Evolutionary conservation across 2,888 invertebrate species (phyloP).

Genomic region (Zele albiditarsus): DNA sequence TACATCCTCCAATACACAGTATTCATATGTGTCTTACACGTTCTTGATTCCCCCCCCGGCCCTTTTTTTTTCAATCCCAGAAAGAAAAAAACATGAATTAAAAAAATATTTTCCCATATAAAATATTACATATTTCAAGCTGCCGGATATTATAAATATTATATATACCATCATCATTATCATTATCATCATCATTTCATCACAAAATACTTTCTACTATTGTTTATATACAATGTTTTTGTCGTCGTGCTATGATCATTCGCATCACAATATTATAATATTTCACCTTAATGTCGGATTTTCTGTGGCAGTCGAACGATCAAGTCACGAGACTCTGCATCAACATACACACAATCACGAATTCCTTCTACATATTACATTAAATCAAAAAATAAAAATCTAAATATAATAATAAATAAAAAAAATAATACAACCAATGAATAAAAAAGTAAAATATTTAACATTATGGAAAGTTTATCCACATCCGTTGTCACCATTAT

Average conservation of each 20-base stretch:
- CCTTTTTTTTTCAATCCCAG: too few species aligned
- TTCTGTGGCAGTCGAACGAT: neutral
- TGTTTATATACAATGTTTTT: neutral
- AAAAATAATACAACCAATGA: too few species aligned
- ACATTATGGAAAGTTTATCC: conserved; percentile 17
- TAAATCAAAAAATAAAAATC: neutral
- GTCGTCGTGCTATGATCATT: conserved; percentile 12
- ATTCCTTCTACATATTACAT: neutral
- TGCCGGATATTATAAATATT: too few species aligned
- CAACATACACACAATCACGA: neutral
- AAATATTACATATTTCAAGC: too few species aligned
- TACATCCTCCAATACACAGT: too few species aligned
- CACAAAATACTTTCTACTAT: conserved; percentile 9
- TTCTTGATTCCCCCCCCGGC: too few species aligned
- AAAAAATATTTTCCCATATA: too few species aligned
- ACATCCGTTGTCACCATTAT: conserved; percentile 18
- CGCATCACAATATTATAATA: neutral
- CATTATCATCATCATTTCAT: conserved; percentile 1
- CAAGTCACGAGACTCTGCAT: conserved; percentile 11
- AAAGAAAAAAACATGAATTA: too few species aligned
- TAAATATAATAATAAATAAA: neutral
- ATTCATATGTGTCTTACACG: too few species aligned
- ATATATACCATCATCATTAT: neutral
- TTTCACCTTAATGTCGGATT: neutral
- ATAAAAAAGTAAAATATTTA: neutral